Base-by-base conservation (phyloP, 1,140 invertebrate genomes). In the Drosophila parvula region DNA sequence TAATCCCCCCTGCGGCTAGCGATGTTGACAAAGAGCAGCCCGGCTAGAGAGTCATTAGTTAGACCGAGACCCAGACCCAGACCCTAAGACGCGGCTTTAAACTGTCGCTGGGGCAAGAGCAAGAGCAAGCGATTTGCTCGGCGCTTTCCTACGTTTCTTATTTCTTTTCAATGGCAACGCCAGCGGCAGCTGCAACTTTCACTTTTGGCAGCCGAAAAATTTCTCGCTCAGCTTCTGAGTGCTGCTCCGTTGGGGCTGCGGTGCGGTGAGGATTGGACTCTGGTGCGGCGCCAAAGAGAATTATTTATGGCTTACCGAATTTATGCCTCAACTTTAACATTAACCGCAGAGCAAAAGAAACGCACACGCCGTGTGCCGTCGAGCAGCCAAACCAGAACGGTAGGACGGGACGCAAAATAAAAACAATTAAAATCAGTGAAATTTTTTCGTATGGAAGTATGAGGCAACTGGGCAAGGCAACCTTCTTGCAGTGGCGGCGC, bases 371-470 rank as follows among this genome's bases (percentile, higher is more conserved):
- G 27, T 5, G 45, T 48, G 45, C 45, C 45, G 62, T 58, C 60
- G 48, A 79, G 82, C 41, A 79, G 79, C 71, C 57, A 88, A 79
- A 79, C 79, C 76, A 86, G 83, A 86, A 86, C 64, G 76, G 83
- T 71, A 77, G 78, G 67, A 71, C 59, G 63, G 78, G 71, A 67
- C 62, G 68, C 65, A 77, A 65, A 80, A 86, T 74, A 64, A 56
- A 69, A 80, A 89, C 78, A 88, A 88, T 79, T 74, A 79, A 89
- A 89, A 89, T 89, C 78, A 89, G 84, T 89, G 84, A 89, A 88
- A 88, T 84, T 89, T 86, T 78, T 55, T 36, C 18, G 32, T 36
- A n/a, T 53, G 32, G 57, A 69, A 32, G 36, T 57, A 32, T 71
- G 68, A 58, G 68, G 68, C 68, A 71, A 71, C 65, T 40, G 32